These are phyloP conservation scores for Corythornis vintsioides DNA, from an alignment of 2,113 vertebrate genomes.

Conservation along the genomic window DNA sequence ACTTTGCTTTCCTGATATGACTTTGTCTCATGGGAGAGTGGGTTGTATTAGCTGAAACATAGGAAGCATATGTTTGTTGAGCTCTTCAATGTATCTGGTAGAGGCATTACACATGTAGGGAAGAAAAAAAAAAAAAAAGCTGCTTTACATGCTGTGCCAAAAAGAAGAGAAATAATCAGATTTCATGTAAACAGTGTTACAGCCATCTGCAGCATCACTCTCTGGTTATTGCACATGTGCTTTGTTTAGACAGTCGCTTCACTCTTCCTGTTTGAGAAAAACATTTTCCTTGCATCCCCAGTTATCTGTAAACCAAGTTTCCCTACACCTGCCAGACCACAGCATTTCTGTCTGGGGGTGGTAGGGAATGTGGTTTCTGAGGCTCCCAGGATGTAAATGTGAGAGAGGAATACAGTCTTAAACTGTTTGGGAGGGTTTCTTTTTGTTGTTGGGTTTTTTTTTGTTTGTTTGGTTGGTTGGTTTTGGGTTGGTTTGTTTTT, in stretches of 20 bases:
- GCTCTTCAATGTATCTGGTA: conserved; percentile 42
- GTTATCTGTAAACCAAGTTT: neutral
- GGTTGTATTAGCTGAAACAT: conserved; percentile 60
- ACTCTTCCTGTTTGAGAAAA: conserved; percentile 22
- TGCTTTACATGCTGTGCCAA: conserved; percentile 47
- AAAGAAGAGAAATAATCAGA: conserved; percentile 62
- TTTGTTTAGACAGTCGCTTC: neutral
- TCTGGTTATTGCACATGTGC: conserved; percentile 40
- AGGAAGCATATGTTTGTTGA: conserved; percentile 67
- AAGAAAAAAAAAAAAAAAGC: conserved; percentile 45
- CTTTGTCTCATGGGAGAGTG: conserved; percentile 50
- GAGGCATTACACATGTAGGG: conserved; percentile 65
- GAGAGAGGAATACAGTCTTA: neutral
- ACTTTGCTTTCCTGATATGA: neutral
- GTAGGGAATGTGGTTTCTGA: neutral
- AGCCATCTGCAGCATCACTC: conserved; percentile 65
- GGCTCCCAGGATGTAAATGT: rapidly evolving
- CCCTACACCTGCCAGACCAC: neutral
- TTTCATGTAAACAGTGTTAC: conserved; percentile 60
- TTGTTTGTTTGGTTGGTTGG: too few relatives aligned
- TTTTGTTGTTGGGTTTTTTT: too few relatives aligned
- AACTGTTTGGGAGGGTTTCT: neutral
- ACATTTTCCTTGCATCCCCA: neutral
- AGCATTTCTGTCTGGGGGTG: neutral
- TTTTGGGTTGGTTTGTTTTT: too few relatives aligned